These are phyloP conservation scores for Ceratitis capitata DNA, from an alignment of 1,140 invertebrate species.

Conservation along the genomic window DNA sequence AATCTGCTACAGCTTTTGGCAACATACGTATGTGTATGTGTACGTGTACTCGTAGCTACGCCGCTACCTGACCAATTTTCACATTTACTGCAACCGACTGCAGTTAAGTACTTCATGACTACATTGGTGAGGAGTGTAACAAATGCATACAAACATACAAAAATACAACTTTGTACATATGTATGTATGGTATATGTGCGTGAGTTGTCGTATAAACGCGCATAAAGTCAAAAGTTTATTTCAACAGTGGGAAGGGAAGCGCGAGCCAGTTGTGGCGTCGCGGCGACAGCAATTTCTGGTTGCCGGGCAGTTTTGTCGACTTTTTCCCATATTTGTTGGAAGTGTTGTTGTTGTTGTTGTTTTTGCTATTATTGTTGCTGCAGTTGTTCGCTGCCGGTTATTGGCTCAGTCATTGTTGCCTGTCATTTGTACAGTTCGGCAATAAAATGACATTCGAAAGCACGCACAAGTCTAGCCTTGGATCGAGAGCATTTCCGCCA, in stretches of 20 bases:
- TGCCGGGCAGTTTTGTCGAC: neutral
- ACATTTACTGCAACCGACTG: neutral
- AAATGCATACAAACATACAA: too few relatives aligned
- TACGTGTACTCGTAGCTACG: neutral
- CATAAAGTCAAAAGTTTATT: constrained; percentile 26
- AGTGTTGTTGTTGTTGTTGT: too few relatives aligned
- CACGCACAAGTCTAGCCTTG: constrained; percentile 1
- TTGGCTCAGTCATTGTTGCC: constrained; percentile 16
- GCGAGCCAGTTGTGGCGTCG: neutral
- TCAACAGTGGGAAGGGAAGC: neutral
- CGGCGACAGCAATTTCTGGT: neutral
- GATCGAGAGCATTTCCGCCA: too few relatives aligned
- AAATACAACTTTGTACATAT: too few relatives aligned
- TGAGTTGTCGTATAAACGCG: too few relatives aligned
- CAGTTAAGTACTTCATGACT: neutral
- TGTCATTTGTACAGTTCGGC: neutral
- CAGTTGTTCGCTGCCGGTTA: neutral
- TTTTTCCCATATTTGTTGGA: too few relatives aligned
- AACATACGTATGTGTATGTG: too few relatives aligned
- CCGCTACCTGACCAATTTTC: neutral
- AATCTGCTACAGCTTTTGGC: neutral
- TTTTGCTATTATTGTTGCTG: too few relatives aligned
- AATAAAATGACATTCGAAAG: constrained; percentile 30
- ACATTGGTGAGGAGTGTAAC: too few relatives aligned
- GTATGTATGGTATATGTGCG: too few relatives aligned